These are phyloP conservation scores for Sinocyclocheilus rhinocerous DNA, from an alignment of 2,113 vertebrate genomes.

Conservation along the genomic window DNA sequence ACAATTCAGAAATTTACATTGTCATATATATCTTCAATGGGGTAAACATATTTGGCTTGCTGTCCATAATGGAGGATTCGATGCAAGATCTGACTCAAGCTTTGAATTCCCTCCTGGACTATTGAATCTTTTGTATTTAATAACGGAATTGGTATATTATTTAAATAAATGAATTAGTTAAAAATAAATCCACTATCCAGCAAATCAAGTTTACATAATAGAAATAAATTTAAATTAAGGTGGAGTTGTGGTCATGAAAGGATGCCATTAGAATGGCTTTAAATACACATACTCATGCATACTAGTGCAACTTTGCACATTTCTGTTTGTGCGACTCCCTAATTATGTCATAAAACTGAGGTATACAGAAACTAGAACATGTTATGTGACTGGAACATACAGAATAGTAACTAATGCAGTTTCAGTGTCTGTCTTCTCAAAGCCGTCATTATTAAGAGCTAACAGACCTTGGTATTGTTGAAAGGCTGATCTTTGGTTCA, in stretches of 20 bases:
- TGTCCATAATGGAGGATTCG: neutral
- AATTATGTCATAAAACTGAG: neutral
- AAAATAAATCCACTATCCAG: neutral
- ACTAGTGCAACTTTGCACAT: neutral
- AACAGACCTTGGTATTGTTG: constrained; percentile 29
- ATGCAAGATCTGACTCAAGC: too few relatives aligned
- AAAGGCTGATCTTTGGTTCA: constrained; percentile 37
- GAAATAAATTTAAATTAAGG: neutral
- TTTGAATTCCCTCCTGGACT: too few relatives aligned
- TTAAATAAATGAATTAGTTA: neutral
- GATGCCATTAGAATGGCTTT: neutral
- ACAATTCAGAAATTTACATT: neutral
- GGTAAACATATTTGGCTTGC: neutral
- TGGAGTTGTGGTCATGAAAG: neutral
- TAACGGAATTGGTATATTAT: too few relatives aligned
- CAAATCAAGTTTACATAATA: neutral
- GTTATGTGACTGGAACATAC: constrained; percentile 11
- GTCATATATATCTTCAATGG: neutral
- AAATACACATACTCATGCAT: neutral
- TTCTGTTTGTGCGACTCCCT: neutral
- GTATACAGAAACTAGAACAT: neutral
- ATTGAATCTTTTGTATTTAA: too few relatives aligned
- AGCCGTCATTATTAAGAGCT: constrained; percentile 29
- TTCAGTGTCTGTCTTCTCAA: constrained; percentile 31
- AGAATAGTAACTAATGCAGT: constrained; percentile 40